Evolutionary conservation across 2,797 vertebrate genomes (phyloP).

Genomic region (Siniperca scherzeri): DNA sequence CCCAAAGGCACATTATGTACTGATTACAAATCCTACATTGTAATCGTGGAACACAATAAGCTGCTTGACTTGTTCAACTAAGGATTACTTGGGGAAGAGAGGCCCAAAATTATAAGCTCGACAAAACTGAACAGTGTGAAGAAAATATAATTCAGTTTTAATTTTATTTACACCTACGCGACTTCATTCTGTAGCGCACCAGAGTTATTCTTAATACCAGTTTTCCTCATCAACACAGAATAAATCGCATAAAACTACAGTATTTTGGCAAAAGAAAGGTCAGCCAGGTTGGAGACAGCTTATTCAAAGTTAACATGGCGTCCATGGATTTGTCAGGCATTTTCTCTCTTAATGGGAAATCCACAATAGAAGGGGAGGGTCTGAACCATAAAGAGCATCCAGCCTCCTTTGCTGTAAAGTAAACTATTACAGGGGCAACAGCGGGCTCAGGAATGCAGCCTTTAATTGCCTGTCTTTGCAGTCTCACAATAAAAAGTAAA

Average conservation of each 20-base stretch:
- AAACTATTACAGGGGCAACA: constrained; percentile 81
- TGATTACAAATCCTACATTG: constrained; percentile 30
- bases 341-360: constrained; percentile 39
- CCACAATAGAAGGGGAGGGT: constrained; percentile 59
- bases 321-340: constrained; percentile 41
- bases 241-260: not conserved
- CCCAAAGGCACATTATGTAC: constrained; percentile 4
- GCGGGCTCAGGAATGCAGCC: constrained; percentile 80
- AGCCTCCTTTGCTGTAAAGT: constrained; percentile 75
- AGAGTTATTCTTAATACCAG: not conserved
- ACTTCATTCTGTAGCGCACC: not conserved
- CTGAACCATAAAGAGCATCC: constrained; percentile 57
- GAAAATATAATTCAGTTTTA: constrained; percentile 2
- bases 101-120: not conserved
- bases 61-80: constrained; percentile 8
- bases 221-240: constrained; percentile 15
- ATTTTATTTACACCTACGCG: constrained; percentile 2
- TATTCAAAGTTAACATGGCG: constrained; percentile 33
- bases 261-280: constrained; percentile 23
- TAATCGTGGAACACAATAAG: constrained; percentile 15
- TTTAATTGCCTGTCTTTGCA: constrained; percentile 81
- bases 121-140: constrained; percentile 2
- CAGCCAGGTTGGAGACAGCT: constrained; percentile 4
- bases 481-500: constrained; percentile 81
- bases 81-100: constrained; percentile 19